Evolutionary conservation across 2,113 vertebrate genomes (phyloP).

Genomic region (Canis aureus): DNA sequence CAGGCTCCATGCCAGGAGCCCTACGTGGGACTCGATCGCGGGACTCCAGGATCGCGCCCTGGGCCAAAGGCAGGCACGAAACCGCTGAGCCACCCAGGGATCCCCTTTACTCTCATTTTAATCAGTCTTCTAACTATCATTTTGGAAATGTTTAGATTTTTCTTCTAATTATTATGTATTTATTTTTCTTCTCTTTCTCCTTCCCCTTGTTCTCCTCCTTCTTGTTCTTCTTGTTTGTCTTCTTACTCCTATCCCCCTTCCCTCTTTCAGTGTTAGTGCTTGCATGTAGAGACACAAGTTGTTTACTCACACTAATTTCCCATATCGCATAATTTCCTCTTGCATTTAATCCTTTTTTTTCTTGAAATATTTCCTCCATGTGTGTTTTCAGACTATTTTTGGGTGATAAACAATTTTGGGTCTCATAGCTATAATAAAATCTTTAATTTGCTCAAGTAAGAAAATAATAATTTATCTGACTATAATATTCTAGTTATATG

Average conservation of each 20-base stretch:
- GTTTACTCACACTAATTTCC: neutral
- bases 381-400: conserved; percentile 22
- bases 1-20: no score
- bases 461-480: neutral
- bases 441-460: neutral
- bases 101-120: neutral
- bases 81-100: no score
- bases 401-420: neutral
- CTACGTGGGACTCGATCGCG: no score
- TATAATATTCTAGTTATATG: neutral
- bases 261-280: neutral
- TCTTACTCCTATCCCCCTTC: neutral
- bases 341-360: neutral
- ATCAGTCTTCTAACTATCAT: neutral
- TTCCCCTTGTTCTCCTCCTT: neutral
- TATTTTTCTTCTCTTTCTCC: neutral
- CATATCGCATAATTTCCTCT: neutral
- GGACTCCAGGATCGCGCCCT: no score
- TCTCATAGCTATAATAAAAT: neutral
- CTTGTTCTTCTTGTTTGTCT: neutral
- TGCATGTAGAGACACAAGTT: neutral
- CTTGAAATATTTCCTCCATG: neutral
- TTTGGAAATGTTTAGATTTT: conserved; percentile 18
- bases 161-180: neutral
- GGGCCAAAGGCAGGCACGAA: no score